Evolutionary conservation across 2,797 vertebrate genomes (phyloP).

Genomic region (Coregonus suidteri): DNA sequence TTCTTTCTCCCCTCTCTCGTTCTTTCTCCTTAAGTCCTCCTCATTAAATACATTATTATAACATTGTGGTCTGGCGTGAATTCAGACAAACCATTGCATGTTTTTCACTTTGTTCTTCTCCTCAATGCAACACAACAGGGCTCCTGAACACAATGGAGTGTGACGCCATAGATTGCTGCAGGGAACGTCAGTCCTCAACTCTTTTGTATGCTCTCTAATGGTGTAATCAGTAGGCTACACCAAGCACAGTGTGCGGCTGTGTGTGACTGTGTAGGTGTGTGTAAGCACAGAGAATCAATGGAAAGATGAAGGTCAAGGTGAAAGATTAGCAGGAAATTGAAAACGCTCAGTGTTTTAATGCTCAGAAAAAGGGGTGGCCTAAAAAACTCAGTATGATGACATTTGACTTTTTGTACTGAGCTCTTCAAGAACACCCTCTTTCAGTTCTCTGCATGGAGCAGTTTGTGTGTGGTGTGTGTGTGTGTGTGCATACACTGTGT

Average conservation of each 20-base stretch:
- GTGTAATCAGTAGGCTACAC: not conserved
- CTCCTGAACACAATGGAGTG: not conserved
- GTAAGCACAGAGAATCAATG: too few relatives aligned
- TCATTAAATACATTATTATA: not conserved
- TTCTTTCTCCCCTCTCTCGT: conserved; percentile 14
- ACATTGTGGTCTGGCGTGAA: not conserved
- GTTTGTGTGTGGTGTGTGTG: not conserved
- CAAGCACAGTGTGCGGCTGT: not conserved
- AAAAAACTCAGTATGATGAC: too few relatives aligned
- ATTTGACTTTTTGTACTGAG: not conserved
- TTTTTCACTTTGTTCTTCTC: not conserved
- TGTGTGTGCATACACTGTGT: conserved; percentile 1
- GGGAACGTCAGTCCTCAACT: not conserved
- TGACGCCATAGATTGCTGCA: not conserved
- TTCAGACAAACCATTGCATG: not conserved
- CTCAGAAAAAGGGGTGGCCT: too few relatives aligned
- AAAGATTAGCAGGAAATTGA: too few relatives aligned
- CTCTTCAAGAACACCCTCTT: conserved; percentile 13
- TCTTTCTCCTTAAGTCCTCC: not conserved
- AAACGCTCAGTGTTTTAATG: too few relatives aligned
- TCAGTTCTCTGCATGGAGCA: conserved; percentile 9
- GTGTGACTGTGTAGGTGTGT: not conserved
- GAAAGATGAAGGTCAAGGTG: too few relatives aligned
- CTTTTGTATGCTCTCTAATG: not conserved
- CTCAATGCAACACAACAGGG: not conserved